phyloP scores from a whole-genome alignment of 2,888 invertebrate genomes.

The Macroteleia sp. region DNA sequence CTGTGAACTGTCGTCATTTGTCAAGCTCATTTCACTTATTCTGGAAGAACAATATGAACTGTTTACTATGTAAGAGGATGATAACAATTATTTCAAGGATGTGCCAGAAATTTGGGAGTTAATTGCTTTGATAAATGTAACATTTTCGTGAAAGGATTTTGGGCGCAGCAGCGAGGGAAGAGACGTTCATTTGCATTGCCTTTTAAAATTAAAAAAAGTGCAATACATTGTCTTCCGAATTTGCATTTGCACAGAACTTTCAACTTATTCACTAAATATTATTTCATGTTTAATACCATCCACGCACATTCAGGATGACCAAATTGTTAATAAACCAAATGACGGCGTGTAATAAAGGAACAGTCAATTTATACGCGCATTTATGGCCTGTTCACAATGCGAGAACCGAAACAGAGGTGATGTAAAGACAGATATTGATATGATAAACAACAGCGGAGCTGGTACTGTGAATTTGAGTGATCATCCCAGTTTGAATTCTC shows the following conservation, averaged over 20 bases:
- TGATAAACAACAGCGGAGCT: slow-evolving; percentile 8
- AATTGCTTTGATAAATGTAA: slow-evolving; percentile 51
- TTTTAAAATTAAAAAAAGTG: too few relatives aligned
- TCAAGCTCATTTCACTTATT: slow-evolving; percentile 54
- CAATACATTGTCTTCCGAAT: neutral
- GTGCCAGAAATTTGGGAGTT: slow-evolving; percentile 41
- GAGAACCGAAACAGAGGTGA: slow-evolving; percentile 13
- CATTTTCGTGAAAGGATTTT: slow-evolving; percentile 17
- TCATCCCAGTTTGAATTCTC: neutral
- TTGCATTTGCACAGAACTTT: slow-evolving; percentile 7
- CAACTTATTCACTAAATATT: slow-evolving; percentile 3
- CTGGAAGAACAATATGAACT: slow-evolving; percentile 45
- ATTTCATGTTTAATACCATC: slow-evolving; percentile 5
- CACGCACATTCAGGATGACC: slow-evolving; percentile 4
- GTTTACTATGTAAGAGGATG: slow-evolving; percentile 37
- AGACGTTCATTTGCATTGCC: too few relatives aligned
- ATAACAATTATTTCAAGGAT: slow-evolving; percentile 50
- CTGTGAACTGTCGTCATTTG: slow-evolving; percentile 41
- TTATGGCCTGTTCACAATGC: slow-evolving; percentile 13
- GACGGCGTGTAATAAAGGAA: slow-evolving; percentile 21
- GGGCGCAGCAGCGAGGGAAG: neutral
- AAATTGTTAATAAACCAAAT: slow-evolving; percentile 47
- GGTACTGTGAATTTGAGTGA: slow-evolving; percentile 8
- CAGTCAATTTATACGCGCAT: slow-evolving; percentile 10
- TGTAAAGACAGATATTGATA: slow-evolving; percentile 15